Evolutionary conservation across 2,797 vertebrate genomes (phyloP).

Genomic region (Distichodus sexfasciatus): DNA sequence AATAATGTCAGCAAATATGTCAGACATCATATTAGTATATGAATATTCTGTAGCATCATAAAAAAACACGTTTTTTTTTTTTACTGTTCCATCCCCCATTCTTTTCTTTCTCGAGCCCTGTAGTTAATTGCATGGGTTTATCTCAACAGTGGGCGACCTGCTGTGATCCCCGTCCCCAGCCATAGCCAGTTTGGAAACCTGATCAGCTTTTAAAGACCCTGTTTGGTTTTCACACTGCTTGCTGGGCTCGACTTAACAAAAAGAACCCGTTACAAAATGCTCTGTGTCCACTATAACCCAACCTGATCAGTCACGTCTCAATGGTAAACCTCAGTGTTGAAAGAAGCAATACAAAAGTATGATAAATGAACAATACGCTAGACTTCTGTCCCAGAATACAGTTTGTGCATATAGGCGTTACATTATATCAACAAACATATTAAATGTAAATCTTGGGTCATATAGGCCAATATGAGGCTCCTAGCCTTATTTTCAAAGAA

Average conservation of each 20-base stretch:
- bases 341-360: too few species aligned
- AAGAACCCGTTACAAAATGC: slow-evolving; percentile 42
- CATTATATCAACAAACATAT: too few species aligned
- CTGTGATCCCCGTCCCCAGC: slow-evolving; percentile 22
- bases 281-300: slow-evolving; percentile 53
- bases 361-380: too few species aligned
- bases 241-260: slow-evolving; percentile 23
- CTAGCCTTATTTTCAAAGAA: not conserved
- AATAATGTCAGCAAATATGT: too few species aligned
- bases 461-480: not conserved
- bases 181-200: slow-evolving; percentile 41
- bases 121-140: slow-evolving; percentile 38
- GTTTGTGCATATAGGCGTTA: too few species aligned
- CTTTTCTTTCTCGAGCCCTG: not conserved
- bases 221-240: slow-evolving; percentile 39
- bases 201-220: slow-evolving; percentile 39
- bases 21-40: not conserved
- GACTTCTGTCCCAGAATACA: too few species aligned
- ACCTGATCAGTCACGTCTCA: slow-evolving; percentile 47
- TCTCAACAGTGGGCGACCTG: slow-evolving; percentile 39
- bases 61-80: too few species aligned
- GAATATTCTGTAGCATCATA: too few species aligned
- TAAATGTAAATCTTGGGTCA: too few species aligned
- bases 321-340: slow-evolving; percentile 56
- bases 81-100: not conserved